Base-by-base conservation (phyloP, 2,888 invertebrate genomes). In the Drosophila paranaensis region DNA sequence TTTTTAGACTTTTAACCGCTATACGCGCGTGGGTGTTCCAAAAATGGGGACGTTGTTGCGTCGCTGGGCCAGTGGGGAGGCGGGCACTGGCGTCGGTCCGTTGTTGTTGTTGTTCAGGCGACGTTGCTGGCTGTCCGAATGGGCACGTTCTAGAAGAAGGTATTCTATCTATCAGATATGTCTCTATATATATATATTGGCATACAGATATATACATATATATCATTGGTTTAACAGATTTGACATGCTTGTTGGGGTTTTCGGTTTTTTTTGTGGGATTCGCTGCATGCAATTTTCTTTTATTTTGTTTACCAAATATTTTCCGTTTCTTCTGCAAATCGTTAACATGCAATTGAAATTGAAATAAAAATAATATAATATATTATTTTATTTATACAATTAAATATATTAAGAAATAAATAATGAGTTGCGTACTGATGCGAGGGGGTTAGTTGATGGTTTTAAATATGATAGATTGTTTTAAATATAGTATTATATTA, bases 71-170 rank as follows among this genome's bases (percentile, higher is more conserved):
- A 87, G 63, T n/a, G 92, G 77, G 73, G 89, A 82, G 85, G 90
- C 86, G 16, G 84, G 86, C 30, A 88, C 74, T 42, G 75, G 81
- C 6, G 81, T 74, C 16, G 81, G 77, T 13, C 86, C 86, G 56
- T 87, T 87, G 62, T 87, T 87, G 73, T 87, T 87, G 68, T 82
- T 82, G 71, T 85, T 77, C 20, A 88, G 72, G 11, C 90, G 86
- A 42, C 86, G 88, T 76, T 93, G 93, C 90, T 94, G 94, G 79
- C 94, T 94, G 89, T 94, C 94, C 81, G 94, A 94, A 85, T 94
- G 94, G 57, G 94, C 94, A 89, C 94, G 94, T 92, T 94, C 94
- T 94, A 92, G 61, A 93, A 75, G 65, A 55, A 48, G 43, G 39
- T 42, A 54, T 58, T 65, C 71, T 57, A 69, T 66, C 68, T 50